A percentile compares a stretch with the other conserved stretches of the same genome.
phyloP scores from a whole-genome alignment of 2,888 invertebrate species.

The Drosophila mercatorum region DNA sequence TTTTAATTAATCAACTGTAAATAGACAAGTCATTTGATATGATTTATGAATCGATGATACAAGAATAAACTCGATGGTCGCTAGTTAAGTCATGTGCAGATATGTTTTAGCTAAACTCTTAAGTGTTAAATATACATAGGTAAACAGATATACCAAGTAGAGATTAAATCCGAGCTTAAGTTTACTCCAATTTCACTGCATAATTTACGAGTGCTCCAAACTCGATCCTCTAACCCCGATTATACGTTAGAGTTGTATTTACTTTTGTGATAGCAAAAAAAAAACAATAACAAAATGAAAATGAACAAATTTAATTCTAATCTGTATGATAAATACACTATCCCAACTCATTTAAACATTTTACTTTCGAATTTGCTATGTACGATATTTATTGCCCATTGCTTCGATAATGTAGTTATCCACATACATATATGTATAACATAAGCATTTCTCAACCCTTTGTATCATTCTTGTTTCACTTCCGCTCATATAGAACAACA shows the following conservation, averaged over 20 bases:
- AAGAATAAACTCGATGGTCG: slow-evolving; percentile 29
- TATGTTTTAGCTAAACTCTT: slow-evolving; percentile 56
- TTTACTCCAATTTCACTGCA: slow-evolving; percentile 32
- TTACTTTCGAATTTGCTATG: slow-evolving; percentile 53
- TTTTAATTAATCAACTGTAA: slow-evolving; percentile 52
- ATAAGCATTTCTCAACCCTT: slow-evolving; percentile 17
- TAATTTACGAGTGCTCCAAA: slow-evolving; percentile 28
- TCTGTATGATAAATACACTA: slow-evolving; percentile 25
- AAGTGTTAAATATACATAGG: slow-evolving; percentile 72
- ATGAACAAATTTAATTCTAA: slow-evolving; percentile 64
- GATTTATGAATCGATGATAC: slow-evolving; percentile 53
- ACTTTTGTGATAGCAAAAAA: slow-evolving; percentile 74
- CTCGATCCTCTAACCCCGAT: slow-evolving; percentile 28
- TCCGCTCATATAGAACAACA: slow-evolving; percentile 41
- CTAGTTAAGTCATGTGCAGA: slow-evolving; percentile 36
- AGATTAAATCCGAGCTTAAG: slow-evolving; percentile 55
- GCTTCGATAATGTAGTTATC: slow-evolving; percentile 11
- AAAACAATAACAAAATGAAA: slow-evolving; percentile 52
- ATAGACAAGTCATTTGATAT: slow-evolving; percentile 74
- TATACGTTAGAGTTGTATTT: slow-evolving; percentile 70
- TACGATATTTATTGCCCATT: slow-evolving; percentile 54
- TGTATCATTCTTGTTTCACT: slow-evolving; percentile 1
- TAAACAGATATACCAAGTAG: slow-evolving; percentile 63
- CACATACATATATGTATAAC: slow-evolving; percentile 16
- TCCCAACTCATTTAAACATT: slow-evolving; percentile 39